phyloP scores from a whole-genome alignment of 2,888 invertebrate species.

The Omphaloscelis lunosa region DNA sequence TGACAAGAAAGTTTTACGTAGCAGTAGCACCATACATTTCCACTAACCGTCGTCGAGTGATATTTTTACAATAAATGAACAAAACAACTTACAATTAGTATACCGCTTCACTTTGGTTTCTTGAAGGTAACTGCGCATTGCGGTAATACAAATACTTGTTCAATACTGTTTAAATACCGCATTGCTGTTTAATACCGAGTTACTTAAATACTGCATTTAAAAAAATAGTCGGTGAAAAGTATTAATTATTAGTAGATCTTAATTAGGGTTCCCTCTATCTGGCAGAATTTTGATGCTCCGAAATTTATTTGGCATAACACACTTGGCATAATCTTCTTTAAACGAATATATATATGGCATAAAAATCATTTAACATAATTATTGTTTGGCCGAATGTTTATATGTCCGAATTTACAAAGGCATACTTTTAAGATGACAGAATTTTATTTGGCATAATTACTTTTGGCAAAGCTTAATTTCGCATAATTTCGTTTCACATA shows the following conservation, averaged over 20 bases:
- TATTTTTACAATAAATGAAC: slow-evolving; percentile 41
- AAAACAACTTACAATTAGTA: slow-evolving; percentile 16
- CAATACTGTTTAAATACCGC: slow-evolving; percentile 33
- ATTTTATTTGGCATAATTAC: too few species aligned
- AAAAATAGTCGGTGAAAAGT: background rate
- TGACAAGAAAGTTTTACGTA: slow-evolving; percentile 50
- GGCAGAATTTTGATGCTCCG: too few species aligned
- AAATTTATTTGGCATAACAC: too few species aligned
- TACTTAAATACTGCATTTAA: slow-evolving; percentile 18
- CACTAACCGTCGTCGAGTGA: slow-evolving; percentile 65
- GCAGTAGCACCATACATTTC: slow-evolving; percentile 69
- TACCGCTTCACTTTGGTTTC: background rate
- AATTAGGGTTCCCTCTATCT: too few species aligned
- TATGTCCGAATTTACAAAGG: too few species aligned
- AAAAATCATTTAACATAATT: too few species aligned
- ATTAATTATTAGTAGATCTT: background rate
- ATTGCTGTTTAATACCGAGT: slow-evolving; percentile 10
- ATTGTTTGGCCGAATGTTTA: too few species aligned
- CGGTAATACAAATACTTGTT: background rate
- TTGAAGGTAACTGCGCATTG: slow-evolving; percentile 19
- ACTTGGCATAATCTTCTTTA: too few species aligned
- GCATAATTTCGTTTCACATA: too few species aligned
- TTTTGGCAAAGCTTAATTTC: too few species aligned
- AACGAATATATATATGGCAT: too few species aligned
- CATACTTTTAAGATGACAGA: too few species aligned